A percentile compares a stretch with the other conserved stretches of the same genome.
Conservation (phyloP, 1,140 invertebrate genomes). For the Aphelinus certus region DNA sequence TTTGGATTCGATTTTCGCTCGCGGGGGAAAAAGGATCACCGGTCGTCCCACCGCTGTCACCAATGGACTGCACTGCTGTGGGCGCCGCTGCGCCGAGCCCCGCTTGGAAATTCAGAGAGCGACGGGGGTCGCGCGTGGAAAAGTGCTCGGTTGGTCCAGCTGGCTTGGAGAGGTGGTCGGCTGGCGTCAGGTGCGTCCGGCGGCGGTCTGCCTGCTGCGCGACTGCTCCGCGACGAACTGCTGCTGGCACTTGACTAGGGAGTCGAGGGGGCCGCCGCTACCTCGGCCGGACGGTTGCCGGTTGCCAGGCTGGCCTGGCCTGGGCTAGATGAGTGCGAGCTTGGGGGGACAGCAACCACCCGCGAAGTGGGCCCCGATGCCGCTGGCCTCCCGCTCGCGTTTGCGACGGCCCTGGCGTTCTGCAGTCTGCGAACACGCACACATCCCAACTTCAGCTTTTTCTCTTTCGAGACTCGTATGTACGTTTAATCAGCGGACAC, state of each 20-base stretch:
- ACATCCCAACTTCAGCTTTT: neutral
- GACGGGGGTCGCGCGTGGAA: neutral
- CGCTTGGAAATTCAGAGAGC: conserved; percentile 4
- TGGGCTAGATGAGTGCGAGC: conserved; percentile 67
- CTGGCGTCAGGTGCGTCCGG: conserved; percentile 23
- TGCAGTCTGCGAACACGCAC: conserved; percentile 55
- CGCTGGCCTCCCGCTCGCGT: conserved; percentile 63
- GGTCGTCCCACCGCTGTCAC: too few relatives aligned
- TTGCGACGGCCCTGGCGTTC: conserved; percentile 67
- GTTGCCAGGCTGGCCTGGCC: conserved; percentile 60
- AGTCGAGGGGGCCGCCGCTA: conserved; percentile 37
- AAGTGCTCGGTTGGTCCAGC: neutral
- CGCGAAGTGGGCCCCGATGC: conserved; percentile 61
- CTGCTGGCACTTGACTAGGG: conserved; percentile 53
- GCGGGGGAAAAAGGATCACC: too few relatives aligned
- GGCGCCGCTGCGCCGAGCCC: neutral
- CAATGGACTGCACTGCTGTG: neutral
- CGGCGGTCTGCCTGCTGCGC: conserved; percentile 16
- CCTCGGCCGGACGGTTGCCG: conserved; percentile 53
- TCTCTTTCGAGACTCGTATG: neutral
- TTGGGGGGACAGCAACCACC: conserved; percentile 65
- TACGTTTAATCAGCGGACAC: neutral
- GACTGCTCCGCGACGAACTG: neutral
- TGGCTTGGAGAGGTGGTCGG: conserved; percentile 2
- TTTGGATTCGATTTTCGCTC: too few relatives aligned